These are phyloP conservation scores for Laticauda colubrina DNA, from an alignment of 2,113 vertebrate species.

Conservation along the genomic window DNA sequence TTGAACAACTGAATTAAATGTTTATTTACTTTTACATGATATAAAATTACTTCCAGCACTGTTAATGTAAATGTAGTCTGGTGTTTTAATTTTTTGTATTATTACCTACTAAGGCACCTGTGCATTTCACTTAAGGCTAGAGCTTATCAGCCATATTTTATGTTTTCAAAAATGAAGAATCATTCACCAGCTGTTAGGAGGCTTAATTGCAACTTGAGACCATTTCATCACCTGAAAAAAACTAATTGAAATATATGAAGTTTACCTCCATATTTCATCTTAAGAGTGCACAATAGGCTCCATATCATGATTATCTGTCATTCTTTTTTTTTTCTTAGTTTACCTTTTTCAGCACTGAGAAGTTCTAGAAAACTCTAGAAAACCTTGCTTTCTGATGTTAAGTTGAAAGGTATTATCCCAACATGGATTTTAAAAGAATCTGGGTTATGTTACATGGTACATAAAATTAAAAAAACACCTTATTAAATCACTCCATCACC, in stretches of 20 bases:
- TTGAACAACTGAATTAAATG: background rate
- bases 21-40: background rate
- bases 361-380: background rate
- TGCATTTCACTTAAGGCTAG: background rate
- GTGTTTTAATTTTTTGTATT: background rate
- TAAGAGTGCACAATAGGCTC: background rate
- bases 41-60: background rate
- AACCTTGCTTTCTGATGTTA: background rate
- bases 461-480: background rate
- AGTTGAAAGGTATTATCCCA: background rate
- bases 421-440: background rate
- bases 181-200: background rate
- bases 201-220: background rate
- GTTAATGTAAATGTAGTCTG: background rate
- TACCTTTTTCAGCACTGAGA: background rate
- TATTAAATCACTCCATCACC: background rate
- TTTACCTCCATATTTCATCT: background rate
- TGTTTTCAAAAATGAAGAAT: background rate
- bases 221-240: background rate
- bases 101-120: background rate
- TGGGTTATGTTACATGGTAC: background rate
- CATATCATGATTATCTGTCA: background rate
- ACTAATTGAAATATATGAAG: background rate
- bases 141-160: background rate
- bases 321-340: background rate